Evolutionary conservation across 2,113 vertebrate genomes (phyloP).

Genomic region (Nerophis lumbriciformis): DNA sequence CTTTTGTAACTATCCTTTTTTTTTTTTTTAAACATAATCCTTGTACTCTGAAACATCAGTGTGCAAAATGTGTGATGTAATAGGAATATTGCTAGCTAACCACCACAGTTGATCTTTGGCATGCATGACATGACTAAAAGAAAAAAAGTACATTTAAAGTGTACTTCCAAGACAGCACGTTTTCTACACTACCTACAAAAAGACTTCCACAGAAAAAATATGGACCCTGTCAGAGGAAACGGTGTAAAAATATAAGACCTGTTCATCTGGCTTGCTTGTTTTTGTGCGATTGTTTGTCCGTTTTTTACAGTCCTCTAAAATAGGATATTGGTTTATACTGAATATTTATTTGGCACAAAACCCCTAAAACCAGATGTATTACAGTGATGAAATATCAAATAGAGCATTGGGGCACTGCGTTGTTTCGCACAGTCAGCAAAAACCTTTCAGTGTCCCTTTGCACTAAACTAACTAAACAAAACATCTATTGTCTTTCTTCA

Average conservation of each 20-base stretch:
- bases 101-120: constrained; percentile 34
- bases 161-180: constrained; percentile 31
- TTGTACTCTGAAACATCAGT: too few relatives aligned
- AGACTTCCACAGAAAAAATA: constrained; percentile 31
- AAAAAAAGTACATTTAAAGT: constrained; percentile 29
- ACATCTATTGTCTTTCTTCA: not conserved
- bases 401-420: not conserved
- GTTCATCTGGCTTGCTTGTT: too few relatives aligned
- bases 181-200: constrained; percentile 46
- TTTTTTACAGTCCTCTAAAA: too few relatives aligned
- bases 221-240: constrained; percentile 30
- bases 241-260: constrained; percentile 43
- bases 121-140: constrained; percentile 44
- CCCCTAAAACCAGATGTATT: constrained; percentile 16
- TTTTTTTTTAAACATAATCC: too few relatives aligned
- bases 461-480: not conserved
- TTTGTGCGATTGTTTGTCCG: too few relatives aligned
- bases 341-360: not conserved
- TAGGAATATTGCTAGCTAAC: constrained; percentile 14
- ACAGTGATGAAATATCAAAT: constrained; percentile 24
- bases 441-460: not conserved
- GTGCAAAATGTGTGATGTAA: constrained; percentile 1
- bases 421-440: not conserved
- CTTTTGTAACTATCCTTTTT: too few relatives aligned
- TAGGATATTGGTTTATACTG: not conserved